These are phyloP conservation scores for Platalea minor DNA, from an alignment of 2,797 vertebrate genomes.

Conservation along the genomic window DNA sequence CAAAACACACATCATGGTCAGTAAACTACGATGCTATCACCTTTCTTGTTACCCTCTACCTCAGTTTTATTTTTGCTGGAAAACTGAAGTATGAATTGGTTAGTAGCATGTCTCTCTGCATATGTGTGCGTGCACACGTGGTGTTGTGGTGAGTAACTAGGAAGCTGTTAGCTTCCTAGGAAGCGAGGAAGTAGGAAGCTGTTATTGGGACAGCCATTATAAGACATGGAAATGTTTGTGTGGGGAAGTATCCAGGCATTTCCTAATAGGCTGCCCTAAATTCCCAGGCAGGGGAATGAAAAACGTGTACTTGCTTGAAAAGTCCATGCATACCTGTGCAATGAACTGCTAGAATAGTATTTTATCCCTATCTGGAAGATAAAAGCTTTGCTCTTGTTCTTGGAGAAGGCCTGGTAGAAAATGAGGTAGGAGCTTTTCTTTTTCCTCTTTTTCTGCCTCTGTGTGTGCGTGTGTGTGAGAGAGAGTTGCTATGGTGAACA, in stretches of 20 bases:
- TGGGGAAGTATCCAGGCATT: not conserved
- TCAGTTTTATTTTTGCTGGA: not conserved
- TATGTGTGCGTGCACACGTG: not conserved
- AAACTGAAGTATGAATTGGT: not conserved
- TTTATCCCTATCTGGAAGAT: conserved; percentile 18
- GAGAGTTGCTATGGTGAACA: conserved; percentile 46
- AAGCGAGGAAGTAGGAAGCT: not conserved
- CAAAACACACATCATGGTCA: not conserved
- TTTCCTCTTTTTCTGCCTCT: not conserved
- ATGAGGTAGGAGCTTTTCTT: not conserved
- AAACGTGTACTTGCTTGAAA: conserved; percentile 2
- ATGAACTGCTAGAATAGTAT: not conserved
- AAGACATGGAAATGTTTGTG: not conserved
- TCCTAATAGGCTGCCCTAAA: not conserved
- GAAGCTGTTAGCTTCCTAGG: not conserved
- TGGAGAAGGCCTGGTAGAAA: conserved; percentile 22
- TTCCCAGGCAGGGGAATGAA: not conserved
- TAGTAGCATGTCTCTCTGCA: not conserved
- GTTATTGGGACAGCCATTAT: not conserved
- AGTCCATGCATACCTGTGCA: not conserved
- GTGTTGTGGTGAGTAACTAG: not conserved
- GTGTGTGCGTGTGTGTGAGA: not conserved
- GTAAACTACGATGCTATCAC: not conserved
- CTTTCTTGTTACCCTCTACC: not conserved
- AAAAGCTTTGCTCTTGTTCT: conserved; percentile 26